These are phyloP conservation scores for Condylura cristata DNA, from an alignment of 2,113 vertebrate species.

Conservation along the genomic window DNA sequence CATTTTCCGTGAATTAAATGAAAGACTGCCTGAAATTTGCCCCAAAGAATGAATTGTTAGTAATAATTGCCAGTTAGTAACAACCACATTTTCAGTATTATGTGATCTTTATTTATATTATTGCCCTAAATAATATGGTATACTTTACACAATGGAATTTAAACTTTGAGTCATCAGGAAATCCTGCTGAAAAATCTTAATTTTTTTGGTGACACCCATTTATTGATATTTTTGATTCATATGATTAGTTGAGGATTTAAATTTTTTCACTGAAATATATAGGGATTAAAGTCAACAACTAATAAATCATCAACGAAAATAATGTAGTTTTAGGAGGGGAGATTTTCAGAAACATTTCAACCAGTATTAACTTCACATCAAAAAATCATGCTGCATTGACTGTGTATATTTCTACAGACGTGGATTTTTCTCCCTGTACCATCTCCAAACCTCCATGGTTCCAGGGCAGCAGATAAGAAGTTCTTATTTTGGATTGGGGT, in stretches of 20 bases:
- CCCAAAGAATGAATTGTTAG: neutral
- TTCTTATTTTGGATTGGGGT: neutral
- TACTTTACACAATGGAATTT: neutral
- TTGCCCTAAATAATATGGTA: neutral
- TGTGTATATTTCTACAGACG: conserved; percentile 6
- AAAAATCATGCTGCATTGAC: neutral
- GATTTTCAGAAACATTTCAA: neutral
- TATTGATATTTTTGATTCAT: neutral
- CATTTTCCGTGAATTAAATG: neutral
- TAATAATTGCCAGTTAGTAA: neutral
- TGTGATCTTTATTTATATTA: neutral
- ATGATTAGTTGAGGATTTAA: neutral
- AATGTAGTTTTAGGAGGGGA: neutral
- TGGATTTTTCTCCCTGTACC: neutral
- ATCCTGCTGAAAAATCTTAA: conserved; percentile 1
- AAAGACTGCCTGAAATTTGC: neutral
- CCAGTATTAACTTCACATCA: neutral
- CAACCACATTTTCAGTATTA: neutral
- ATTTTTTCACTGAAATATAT: neutral
- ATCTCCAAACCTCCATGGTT: neutral
- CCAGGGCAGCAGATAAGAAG: neutral
- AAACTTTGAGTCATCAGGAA: neutral
- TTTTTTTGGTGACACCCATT: neutral
- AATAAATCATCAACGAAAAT: neutral
- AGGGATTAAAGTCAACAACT: neutral